Evolutionary conservation across 2,113 vertebrate species (phyloP).

Genomic region (Trogon surrucura): DNA sequence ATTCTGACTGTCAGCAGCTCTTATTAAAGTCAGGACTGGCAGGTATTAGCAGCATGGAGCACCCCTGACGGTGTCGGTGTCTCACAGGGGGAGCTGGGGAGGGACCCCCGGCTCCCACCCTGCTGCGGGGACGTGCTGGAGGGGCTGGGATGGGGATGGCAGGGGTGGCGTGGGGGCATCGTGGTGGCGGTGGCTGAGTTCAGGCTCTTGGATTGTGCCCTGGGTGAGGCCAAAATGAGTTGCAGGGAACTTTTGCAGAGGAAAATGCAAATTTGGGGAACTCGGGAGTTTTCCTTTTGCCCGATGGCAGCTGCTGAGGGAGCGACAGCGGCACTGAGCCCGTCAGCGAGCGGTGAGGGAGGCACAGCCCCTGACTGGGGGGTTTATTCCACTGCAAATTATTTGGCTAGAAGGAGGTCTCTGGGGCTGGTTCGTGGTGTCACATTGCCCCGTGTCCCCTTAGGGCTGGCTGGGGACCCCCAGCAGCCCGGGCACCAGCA

Average conservation of each 20-base stretch:
- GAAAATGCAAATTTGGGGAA: neutral
- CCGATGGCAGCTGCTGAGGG: accelerated
- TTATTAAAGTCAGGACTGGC: neutral
- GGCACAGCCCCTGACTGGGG: neutral
- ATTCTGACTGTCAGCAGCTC: conserved; percentile 16
- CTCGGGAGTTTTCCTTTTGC: accelerated
- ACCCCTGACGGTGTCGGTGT: accelerated
- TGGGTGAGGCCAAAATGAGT: accelerated
- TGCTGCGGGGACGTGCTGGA: accelerated
- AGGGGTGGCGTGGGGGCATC: neutral
- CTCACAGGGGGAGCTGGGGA: accelerated
- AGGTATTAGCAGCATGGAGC: neutral
- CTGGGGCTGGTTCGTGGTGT: neutral
- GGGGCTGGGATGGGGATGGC: neutral
- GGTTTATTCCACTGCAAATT: neutral
- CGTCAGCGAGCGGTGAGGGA: accelerated
- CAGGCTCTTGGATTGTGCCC: accelerated
- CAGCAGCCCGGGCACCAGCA: neutral
- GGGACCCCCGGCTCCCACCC: neutral
- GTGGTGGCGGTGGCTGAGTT: neutral
- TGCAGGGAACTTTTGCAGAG: neutral
- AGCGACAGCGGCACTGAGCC: accelerated
- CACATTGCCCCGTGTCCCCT: accelerated
- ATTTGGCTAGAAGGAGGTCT: neutral
- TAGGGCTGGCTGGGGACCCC: neutral